These are phyloP conservation scores for Liasis olivaceus DNA, from an alignment of 2,797 vertebrate genomes.

Conservation along the genomic window DNA sequence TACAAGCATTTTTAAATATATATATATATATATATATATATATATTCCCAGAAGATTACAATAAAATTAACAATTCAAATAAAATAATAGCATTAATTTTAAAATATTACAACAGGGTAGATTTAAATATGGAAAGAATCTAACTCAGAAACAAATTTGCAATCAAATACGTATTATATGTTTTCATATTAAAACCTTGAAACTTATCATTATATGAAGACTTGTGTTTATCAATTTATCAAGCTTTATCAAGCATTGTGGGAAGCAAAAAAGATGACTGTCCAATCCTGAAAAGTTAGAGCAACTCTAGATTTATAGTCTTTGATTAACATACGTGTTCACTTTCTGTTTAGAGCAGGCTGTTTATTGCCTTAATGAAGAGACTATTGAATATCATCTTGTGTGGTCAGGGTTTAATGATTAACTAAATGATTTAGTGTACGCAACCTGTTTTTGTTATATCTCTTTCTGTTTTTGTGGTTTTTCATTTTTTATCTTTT, in stretches of 20 bases:
- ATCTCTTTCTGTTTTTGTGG: background rate
- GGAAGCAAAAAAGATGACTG: background rate
- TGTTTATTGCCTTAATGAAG: background rate
- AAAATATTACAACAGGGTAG: background rate
- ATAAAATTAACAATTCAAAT: background rate
- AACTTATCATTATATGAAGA: background rate
- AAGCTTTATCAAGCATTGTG: background rate
- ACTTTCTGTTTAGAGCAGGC: background rate
- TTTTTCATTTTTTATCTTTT: background rate
- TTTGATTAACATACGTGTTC: background rate
- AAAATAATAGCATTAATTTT: background rate
- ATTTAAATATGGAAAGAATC: background rate
- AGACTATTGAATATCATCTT: background rate
- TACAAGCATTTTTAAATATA: background rate
- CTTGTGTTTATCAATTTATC: background rate
- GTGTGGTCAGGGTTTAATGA: background rate
- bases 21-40: background rate
- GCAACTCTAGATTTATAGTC: background rate
- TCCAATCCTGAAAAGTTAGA: background rate
- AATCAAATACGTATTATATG: background rate
- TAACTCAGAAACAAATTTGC: background rate
- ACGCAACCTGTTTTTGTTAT: background rate
- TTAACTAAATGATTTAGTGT: background rate
- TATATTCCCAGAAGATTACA: background rate
- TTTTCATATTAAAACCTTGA: background rate